Evolutionary conservation across 2,888 invertebrate species (phyloP), one percentile per base, ranked within the genome.

Genomic region (Eudasyphora cyanicolor): DNA sequence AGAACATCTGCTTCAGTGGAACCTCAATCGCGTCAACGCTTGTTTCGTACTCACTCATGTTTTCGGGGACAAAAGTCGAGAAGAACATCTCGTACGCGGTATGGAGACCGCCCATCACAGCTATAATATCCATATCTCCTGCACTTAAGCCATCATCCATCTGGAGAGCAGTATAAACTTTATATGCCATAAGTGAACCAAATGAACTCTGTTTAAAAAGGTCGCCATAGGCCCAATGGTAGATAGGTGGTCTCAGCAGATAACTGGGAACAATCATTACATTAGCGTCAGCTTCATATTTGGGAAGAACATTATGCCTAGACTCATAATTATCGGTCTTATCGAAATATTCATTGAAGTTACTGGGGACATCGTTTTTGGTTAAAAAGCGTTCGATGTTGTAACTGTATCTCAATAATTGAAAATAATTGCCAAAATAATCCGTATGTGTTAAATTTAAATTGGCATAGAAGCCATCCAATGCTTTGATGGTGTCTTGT

Each of bases 341-440:
- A 57, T 57, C 24, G n/a, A 57, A 57, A 24, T 27, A 57, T 27
- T 12, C 12, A 14, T 54, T 8, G 6, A 8, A 12, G 21, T 54
- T 54, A 8, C 0, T 24, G 7, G 5, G 4, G 21, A 21, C 21
- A 21, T 21, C 1, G 24, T 0, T 2, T 14, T 14, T 1, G 0
- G 5, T 19, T 0, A 0, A 51, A 3, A 70, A 45, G 6, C 69
- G 82, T 12, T 83, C 76, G 0, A 62, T 71, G 4, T 32, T 6
- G 5, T 73, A 79, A 35, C 81, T 75, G 21, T 80, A 80, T 8
- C 57, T 45, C 12, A 85, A 21, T 12, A 86, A 10, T 24, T 84
- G 77, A 42, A 86, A 79, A 62, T 86, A 83, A 60, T 86, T 86
- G n/a, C 29, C 76, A 69, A 85, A 86, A 29, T 84, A 8, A 86